phyloP scores from a whole-genome alignment of 2,888 invertebrate species.

The Lordiphosa fenestrarum region DNA sequence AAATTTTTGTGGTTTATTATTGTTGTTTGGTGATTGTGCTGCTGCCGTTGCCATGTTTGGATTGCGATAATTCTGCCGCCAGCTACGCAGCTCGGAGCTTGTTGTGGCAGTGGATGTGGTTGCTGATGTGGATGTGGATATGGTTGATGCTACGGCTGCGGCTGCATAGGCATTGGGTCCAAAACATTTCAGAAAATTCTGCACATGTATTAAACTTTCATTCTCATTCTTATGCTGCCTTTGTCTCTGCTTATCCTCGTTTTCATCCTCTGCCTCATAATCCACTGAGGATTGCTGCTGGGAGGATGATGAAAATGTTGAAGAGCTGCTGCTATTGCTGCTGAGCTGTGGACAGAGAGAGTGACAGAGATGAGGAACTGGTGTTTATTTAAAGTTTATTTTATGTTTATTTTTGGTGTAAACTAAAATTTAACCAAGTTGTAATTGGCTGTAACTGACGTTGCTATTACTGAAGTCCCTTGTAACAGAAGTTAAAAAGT shows the following conservation, averaged over 20 bases:
- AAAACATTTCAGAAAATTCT: slow-evolving; percentile 77
- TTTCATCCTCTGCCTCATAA: slow-evolving; percentile 71
- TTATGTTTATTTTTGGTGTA: too few species aligned
- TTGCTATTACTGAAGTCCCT: too few species aligned
- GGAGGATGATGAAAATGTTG: slow-evolving; percentile 57
- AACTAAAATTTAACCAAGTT: too few species aligned
- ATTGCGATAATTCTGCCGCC: slow-evolving; percentile 46
- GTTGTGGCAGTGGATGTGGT: slow-evolving; percentile 6
- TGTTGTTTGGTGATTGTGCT: slow-evolving; percentile 19
- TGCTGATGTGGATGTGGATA: slow-evolving; percentile 1
- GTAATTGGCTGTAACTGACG: too few species aligned
- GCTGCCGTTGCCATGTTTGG: slow-evolving; percentile 4
- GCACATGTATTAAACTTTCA: slow-evolving; percentile 71
- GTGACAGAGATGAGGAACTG: too few species aligned
- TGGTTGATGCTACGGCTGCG: slow-evolving; percentile 14
- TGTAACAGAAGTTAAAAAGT: too few species aligned
- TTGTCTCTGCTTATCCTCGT: slow-evolving; percentile 61
- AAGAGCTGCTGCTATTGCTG: slow-evolving; percentile 53
- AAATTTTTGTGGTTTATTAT: slow-evolving; percentile 71
- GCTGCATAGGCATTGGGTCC: slow-evolving; percentile 54
- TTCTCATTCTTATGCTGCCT: slow-evolving; percentile 57
- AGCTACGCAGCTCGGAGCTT: slow-evolving; percentile 48
- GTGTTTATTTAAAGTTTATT: too few species aligned
- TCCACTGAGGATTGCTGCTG: slow-evolving; percentile 67
- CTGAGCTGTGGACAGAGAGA: slow-evolving; percentile 35